A percentile compares a stretch with the other conserved stretches of the same genome.
phyloP scores from a whole-genome alignment of 2,113 vertebrate genomes.

The Rafetus swinhoei region DNA sequence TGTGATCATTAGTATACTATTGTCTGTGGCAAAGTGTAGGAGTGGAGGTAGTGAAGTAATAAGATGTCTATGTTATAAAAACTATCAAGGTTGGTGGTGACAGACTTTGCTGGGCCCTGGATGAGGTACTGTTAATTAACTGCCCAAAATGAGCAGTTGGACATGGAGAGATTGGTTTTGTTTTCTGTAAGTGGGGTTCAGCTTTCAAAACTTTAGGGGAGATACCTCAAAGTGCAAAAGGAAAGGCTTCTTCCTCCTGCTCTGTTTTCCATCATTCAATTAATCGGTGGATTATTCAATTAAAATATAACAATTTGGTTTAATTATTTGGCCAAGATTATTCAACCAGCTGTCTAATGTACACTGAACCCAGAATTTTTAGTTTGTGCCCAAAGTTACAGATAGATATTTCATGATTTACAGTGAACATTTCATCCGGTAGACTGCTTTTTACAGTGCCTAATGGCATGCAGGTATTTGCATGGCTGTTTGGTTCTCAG shows the following conservation, averaged over 20 bases:
- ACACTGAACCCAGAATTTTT: slow-evolving; percentile 42
- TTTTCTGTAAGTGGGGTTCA: slow-evolving; percentile 13
- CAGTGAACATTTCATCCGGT: slow-evolving; percentile 57
- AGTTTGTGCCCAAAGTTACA: slow-evolving; percentile 59
- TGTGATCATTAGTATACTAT: no score
- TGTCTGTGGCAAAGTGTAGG: no score
- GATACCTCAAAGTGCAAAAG: neutral
- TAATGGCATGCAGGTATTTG: slow-evolving; percentile 50
- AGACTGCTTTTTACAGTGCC: neutral
- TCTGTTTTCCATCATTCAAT: neutral
- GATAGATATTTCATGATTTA: slow-evolving; percentile 53
- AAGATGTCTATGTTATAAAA: no score
- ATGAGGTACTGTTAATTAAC: neutral
- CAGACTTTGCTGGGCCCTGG: no score
- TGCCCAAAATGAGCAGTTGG: neutral
- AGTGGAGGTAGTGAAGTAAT: no score
- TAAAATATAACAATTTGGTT: slow-evolving; percentile 35
- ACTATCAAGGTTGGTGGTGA: no score
- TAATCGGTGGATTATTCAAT: slow-evolving; percentile 37
- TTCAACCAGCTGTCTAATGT: slow-evolving; percentile 52
- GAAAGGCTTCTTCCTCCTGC: slow-evolving; percentile 36
- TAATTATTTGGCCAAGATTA: slow-evolving; percentile 6
- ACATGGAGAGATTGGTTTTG: neutral
- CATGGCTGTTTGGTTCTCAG: slow-evolving; percentile 39
- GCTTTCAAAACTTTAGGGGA: slow-evolving; percentile 19